Evolutionary conservation across 1,140 invertebrate species (phyloP), one percentile per base, ranked within the genome.

Genomic region (Zaprionus africanus): DNA sequence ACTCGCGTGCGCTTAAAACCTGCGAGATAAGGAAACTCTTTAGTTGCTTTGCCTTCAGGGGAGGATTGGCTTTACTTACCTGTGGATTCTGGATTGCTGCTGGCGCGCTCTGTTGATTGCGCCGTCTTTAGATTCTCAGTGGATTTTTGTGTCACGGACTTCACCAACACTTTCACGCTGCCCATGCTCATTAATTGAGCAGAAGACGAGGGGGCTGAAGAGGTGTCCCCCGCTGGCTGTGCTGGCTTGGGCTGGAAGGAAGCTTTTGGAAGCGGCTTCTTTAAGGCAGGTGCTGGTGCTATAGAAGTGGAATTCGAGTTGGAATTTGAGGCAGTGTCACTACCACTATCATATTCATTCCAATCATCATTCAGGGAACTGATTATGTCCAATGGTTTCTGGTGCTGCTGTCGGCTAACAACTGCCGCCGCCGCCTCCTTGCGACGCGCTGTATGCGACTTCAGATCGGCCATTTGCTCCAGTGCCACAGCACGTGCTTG

Each of bases 1-100:
- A 96, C 93, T 72, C 95, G 93, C 24, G 94, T 94, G 31, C 93
- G 93, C 79, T 93, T 94, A 17, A 88, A 88, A 1, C 88, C 85
- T 83, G 59, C 4, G 63, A 38, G 9, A 41, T 1, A 11, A 6
- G 17, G n/a, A 4, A 34, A 2, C 0, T 0, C 2, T 3, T 28
- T 7, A 46, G 17, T 1, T 9, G 17, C 5, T 22, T 17, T 19
- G n/a, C 7, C 5, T 38, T 19, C 11, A n/a, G 5, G 3, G 6
- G 4, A 13, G 6, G 12, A 31, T 26, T 51, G 3, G 7, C 9
- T 28, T 9, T 13, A 5, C 46, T 43, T 63, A 85, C 82, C 82
- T 2, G 70, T 57, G 15, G 60, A 7, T 12, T 75, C 70, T 7
- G 72, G 46, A 54, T 38, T 68, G 60, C 11, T 43, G 13, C 22